Evolutionary conservation across 2,113 vertebrate genomes (phyloP).

Genomic region (Mohoua ochrocephala): DNA sequence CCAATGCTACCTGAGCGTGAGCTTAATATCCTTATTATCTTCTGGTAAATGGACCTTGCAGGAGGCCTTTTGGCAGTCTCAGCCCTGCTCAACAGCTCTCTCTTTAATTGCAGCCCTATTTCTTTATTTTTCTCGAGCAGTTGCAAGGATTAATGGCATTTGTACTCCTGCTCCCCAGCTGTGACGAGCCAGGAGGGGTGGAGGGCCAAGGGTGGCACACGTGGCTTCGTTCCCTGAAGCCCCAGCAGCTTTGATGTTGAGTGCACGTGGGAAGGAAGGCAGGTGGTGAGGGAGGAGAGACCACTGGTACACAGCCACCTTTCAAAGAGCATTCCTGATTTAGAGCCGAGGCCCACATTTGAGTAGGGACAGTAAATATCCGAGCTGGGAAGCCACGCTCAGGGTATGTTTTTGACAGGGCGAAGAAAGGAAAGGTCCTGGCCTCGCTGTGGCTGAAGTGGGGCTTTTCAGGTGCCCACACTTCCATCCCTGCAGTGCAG

Average conservation of each 20-base stretch:
- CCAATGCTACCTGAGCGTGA: neutral
- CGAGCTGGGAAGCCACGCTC: neutral
- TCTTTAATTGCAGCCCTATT: neutral
- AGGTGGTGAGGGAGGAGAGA: neutral
- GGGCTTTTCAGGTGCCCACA: neutral
- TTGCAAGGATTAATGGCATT: neutral
- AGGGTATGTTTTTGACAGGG: neutral
- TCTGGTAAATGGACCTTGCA: neutral
- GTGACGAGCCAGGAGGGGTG: neutral
- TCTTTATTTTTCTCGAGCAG: neutral
- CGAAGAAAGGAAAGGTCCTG: neutral
- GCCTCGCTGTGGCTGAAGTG: neutral
- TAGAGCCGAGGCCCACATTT: neutral
- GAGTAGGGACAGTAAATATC: neutral
- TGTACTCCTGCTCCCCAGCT: neutral
- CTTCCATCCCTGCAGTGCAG: neutral
- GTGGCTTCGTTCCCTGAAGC: neutral
- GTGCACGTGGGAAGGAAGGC: neutral
- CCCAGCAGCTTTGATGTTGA: neutral
- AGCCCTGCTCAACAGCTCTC: rapidly evolving
- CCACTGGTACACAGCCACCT: rapidly evolving
- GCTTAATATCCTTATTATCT: neutral
- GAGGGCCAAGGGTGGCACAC: neutral
- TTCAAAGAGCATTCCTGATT: neutral
- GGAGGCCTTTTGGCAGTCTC: neutral